Base-by-base conservation (phyloP, 2,888 invertebrate species). In the Laspeyria flexula region DNA sequence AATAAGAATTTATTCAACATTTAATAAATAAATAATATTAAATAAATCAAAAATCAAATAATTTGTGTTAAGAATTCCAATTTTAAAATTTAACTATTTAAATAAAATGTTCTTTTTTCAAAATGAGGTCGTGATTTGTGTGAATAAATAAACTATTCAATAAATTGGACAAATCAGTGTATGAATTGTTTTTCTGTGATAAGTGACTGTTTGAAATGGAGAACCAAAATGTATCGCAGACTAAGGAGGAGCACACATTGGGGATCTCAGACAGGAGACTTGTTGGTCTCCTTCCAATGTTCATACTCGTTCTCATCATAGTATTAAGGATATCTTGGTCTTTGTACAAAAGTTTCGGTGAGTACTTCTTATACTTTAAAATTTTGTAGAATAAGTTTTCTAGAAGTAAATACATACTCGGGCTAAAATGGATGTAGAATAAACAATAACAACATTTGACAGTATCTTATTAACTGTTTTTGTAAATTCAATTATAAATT, bases 241-340 rank as follows among this genome's bases (percentile, higher is more conserved):
- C 58, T 0, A 60, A 59, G 31, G 57, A 37, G 12, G 65, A 63
- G 34, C 42, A 43, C 15, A 37, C 39, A 0, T 46, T 34, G 0
- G 55, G 35, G 27, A 40, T 55, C 23, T 29, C 42, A 1, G 63
- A 61, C n/a, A 71, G 62, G 30, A 67, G 65, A 52, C 42, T 80
- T 15, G 43, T 80, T 6, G 79, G 79, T 1, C 46, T 89, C 0
- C 49, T 87, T 33, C 89, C 89, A 0, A 74, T 88, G 62, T 76
- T 88, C 34, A 54, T 88, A 39, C 66, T 89, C 27, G 61, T 87
- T 16, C 51, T 84, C 1, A 74, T 88, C 0, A 77, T 88, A 18
- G 71, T 90, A 5, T 49, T 83, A 39, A 81, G 86, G 63, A 76
- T 88, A 49, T 74, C 87, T 3, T 88, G 85, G 74, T 76, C 86